Evolutionary conservation across 2,797 vertebrate species (phyloP).

Genomic region (Cyclura pinguis): DNA sequence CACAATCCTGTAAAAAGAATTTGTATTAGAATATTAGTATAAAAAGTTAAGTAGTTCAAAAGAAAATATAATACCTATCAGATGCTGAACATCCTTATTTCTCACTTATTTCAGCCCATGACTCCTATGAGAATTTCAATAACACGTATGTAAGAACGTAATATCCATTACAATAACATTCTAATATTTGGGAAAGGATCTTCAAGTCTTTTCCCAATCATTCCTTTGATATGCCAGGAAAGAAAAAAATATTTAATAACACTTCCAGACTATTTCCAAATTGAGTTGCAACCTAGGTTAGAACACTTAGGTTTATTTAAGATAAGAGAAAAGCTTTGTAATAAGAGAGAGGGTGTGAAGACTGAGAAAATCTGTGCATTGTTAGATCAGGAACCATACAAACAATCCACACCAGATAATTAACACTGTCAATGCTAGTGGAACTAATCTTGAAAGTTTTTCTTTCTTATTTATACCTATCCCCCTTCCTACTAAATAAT

Average conservation of each 20-base stretch:
- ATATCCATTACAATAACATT: neutral
- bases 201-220: neutral
- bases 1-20: slow-evolving; percentile 43
- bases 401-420: neutral
- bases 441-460: neutral
- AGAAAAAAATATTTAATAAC: neutral
- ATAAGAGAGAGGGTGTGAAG: neutral
- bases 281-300: neutral
- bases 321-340: neutral
- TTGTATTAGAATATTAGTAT: neutral
- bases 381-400: neutral
- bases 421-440: neutral
- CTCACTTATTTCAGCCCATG: neutral
- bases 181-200: neutral
- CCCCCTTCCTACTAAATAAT: too few species aligned
- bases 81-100: neutral
- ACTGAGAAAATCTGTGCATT: neutral
- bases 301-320: neutral
- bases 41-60: neutral
- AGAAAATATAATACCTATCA: neutral
- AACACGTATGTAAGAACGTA: neutral
- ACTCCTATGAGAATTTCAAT: neutral
- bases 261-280: neutral
- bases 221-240: neutral
- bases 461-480: too few species aligned